Percentiles rank a stretch among this genome's conserved stretches.
Conservation (phyloP, 1,140 invertebrate species). For the Calliopsis andreniformis region DNA sequence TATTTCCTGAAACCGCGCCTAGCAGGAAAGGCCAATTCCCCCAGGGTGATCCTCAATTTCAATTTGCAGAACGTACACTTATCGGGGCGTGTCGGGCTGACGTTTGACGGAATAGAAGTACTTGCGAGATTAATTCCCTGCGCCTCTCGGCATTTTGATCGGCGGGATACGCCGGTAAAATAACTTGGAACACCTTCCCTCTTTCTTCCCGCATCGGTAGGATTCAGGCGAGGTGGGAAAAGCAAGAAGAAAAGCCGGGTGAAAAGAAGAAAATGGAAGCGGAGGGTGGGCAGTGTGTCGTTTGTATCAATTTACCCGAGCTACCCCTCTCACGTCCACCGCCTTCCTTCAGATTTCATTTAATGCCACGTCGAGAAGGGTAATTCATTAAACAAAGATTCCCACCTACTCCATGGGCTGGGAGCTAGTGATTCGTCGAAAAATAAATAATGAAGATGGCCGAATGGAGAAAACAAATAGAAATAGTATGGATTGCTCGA, state of each 20-base stretch:
- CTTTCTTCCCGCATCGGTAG: conserved; percentile 16
- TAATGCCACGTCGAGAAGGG: conserved; percentile 68
- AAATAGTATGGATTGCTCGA: background rate
- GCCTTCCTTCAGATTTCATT: conserved; percentile 71
- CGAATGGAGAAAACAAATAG: too few species aligned
- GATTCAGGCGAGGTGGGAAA: background rate
- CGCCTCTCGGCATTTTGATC: conserved; percentile 63
- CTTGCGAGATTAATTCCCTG: conserved; percentile 61
- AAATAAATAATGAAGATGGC: conserved; percentile 69
- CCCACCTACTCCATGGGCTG: conserved; percentile 36
- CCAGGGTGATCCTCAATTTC: conserved; percentile 59
- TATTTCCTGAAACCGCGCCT: conserved; percentile 20
- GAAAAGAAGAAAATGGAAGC: conserved; percentile 1
- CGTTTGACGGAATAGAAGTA: conserved; percentile 63
- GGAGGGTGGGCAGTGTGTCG: conserved; percentile 65
- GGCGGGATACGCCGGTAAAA: conserved; percentile 58
- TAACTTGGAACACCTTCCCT: conserved; percentile 56
- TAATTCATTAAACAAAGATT: conserved; percentile 68
- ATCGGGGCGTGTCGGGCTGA: conserved; percentile 58
- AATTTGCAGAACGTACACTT: conserved; percentile 61
- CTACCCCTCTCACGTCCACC: conserved; percentile 57
- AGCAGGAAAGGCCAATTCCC: conserved; percentile 6
- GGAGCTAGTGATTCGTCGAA: conserved; percentile 48
- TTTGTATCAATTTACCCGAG: conserved; percentile 73
- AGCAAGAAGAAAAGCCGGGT: background rate